phyloP scores from a whole-genome alignment of 2,888 invertebrate species.

The Trimorus sp. region DNA sequence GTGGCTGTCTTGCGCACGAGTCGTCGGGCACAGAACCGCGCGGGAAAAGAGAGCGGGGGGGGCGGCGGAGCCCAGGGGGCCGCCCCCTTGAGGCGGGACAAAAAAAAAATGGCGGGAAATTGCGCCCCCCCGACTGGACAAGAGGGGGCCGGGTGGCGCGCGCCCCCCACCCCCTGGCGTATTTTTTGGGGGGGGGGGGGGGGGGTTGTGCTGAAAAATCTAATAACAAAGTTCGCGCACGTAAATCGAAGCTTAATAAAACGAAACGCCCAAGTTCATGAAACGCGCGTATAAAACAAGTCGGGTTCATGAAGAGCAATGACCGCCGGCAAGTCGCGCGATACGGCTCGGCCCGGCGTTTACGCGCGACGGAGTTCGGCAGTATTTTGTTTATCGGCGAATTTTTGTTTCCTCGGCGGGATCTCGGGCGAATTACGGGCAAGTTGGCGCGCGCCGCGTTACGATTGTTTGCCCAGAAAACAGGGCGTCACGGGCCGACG shows the following conservation, averaged over 20 bases:
- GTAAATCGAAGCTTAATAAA: slow-evolving; percentile 45
- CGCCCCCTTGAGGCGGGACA: slow-evolving; percentile 24
- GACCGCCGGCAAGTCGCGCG: slow-evolving; percentile 45
- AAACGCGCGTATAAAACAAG: slow-evolving; percentile 42
- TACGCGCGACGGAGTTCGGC: slow-evolving; percentile 24
- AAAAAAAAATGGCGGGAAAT: slow-evolving; percentile 41
- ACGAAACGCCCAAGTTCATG: slow-evolving; percentile 48
- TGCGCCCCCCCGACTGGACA: slow-evolving; percentile 33
- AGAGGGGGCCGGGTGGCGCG: neutral
- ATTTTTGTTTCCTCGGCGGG: slow-evolving; percentile 16
- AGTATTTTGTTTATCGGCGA: slow-evolving; percentile 43
- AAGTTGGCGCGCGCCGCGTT: slow-evolving; percentile 14
- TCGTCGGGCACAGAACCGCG: slow-evolving; percentile 67
- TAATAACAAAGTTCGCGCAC: slow-evolving; percentile 53
- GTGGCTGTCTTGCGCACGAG: too few relatives aligned
- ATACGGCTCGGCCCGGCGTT: slow-evolving; percentile 40
- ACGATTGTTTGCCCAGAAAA: slow-evolving; percentile 38
- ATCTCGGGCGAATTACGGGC: slow-evolving; percentile 1
- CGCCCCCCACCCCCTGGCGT: neutral
- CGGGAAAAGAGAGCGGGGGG: slow-evolving; percentile 30
- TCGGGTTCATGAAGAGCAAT: slow-evolving; percentile 46
- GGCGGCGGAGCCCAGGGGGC: slow-evolving; percentile 5
- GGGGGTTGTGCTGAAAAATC: slow-evolving; percentile 16
- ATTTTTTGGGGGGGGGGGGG: neutral
- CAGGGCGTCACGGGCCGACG: slow-evolving; percentile 1